Evolutionary conservation across 2,888 invertebrate species (phyloP).

Genomic region (Amiota mariae): DNA sequence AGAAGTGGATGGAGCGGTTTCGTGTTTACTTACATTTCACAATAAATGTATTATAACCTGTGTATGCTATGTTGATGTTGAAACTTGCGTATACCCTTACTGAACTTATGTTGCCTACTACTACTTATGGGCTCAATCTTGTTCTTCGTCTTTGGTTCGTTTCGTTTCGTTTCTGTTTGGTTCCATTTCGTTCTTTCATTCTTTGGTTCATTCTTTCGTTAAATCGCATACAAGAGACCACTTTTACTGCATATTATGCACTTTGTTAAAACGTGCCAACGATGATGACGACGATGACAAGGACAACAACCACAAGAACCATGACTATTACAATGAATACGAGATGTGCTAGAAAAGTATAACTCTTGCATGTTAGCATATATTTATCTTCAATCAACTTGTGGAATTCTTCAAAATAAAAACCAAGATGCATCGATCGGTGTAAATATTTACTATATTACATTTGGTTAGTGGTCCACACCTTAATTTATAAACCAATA

Average conservation of each 20-base stretch:
- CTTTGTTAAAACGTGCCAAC: slow-evolving; percentile 26
- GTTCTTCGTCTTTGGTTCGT: not conserved
- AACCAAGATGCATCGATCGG: no score
- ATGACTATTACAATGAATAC: not conserved
- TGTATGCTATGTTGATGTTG: slow-evolving; percentile 1
- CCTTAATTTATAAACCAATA: no score
- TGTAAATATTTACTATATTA: no score
- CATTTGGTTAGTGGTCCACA: no score
- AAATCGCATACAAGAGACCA: slow-evolving; percentile 23
- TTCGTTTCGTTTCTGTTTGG: not conserved
- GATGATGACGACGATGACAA: slow-evolving; percentile 5
- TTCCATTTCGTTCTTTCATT: not conserved
- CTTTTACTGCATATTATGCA: slow-evolving; percentile 25
- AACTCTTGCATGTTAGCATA: no score
- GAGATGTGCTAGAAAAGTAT: not conserved
- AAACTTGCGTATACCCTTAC: slow-evolving; percentile 1
- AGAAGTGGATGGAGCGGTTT: not conserved
- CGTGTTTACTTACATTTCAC: slow-evolving; percentile 27
- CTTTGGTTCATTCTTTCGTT: slow-evolving; percentile 13
- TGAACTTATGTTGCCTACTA: slow-evolving; percentile 11
- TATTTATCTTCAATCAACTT: no score
- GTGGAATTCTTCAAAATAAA: no score
- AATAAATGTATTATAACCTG: slow-evolving; percentile 15
- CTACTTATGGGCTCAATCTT: slow-evolving; percentile 7
- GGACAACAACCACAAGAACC: slow-evolving; percentile 7